Percentiles rank a stretch among this genome's conserved stretches.
Evolutionary conservation across 1,140 invertebrate species (phyloP).

Genomic region (Spodoptera litura): DNA sequence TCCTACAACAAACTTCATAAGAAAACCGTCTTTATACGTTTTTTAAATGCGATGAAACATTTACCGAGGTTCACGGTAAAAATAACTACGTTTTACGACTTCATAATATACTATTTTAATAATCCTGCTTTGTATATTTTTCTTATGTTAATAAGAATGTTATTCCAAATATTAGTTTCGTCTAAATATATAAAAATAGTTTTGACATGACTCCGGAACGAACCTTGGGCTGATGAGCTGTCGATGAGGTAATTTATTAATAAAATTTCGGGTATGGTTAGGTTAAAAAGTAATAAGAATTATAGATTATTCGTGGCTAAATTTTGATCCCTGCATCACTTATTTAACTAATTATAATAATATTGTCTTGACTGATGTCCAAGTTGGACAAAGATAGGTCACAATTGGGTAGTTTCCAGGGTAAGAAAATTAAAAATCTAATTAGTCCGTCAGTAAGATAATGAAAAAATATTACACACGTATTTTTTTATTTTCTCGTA

Average conservation of each 20-base stretch:
- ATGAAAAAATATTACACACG: too few relatives aligned
- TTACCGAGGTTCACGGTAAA: background rate
- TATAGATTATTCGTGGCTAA: too few relatives aligned
- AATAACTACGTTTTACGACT: conserved; percentile 6
- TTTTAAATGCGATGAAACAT: background rate
- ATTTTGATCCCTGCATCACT: too few relatives aligned
- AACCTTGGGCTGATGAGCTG: conserved; percentile 12
- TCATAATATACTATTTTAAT: background rate
- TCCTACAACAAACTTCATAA: too few relatives aligned
- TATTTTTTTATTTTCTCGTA: too few relatives aligned
- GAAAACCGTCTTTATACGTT: too few relatives aligned
- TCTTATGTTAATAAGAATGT: conserved; percentile 6
- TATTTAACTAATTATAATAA: too few relatives aligned
- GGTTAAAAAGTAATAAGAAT: background rate
- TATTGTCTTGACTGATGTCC: too few relatives aligned
- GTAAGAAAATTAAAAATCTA: too few relatives aligned
- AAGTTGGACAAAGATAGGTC: too few relatives aligned
- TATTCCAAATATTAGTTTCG: conserved; percentile 25
- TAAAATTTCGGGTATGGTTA: background rate
- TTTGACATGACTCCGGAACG: conserved; percentile 31
- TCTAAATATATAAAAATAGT: conserved; percentile 28
- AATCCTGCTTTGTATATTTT: conserved; percentile 15
- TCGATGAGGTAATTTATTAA: conserved; percentile 6
- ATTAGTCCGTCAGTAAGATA: too few relatives aligned
- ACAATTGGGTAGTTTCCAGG: too few relatives aligned